A percentile compares a stretch with the other conserved stretches of the same genome.
Conservation (phyloP, 2,113 vertebrate species). For the Paralichthys olivaceus region DNA sequence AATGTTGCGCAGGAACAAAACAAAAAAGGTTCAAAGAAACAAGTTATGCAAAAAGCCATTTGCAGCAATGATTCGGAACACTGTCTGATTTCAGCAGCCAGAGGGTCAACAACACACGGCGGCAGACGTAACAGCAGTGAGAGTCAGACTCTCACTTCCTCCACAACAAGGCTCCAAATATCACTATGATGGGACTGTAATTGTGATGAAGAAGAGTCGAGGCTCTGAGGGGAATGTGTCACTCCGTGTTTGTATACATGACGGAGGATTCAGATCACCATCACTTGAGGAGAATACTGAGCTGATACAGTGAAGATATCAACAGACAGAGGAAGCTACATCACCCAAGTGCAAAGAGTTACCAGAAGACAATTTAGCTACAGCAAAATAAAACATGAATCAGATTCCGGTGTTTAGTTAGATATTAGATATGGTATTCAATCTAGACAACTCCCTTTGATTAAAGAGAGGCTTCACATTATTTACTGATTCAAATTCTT, state of each 20-base stretch:
- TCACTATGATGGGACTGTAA: constrained; percentile 42
- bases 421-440: no score
- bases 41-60: constrained; percentile 24
- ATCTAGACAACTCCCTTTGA: background rate
- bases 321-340: background rate
- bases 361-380: background rate
- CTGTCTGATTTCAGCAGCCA: constrained; percentile 12
- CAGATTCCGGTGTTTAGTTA: background rate
- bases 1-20: no score
- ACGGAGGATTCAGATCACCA: background rate
- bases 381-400: background rate
- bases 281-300: background rate
- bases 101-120: constrained; percentile 14
- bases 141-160: background rate
- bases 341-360: background rate
- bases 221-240: constrained; percentile 38
- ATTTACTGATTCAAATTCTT: no score
- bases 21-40: background rate
- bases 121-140: constrained; percentile 10
- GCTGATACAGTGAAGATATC: constrained; percentile 2
- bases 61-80: constrained; percentile 6
- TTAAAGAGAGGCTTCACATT: no score
- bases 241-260: constrained; percentile 47
- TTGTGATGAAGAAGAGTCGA: constrained; percentile 9
- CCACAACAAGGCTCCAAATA: constrained; percentile 33